phyloP scores from a whole-genome alignment of 2,797 vertebrate species.

The Labroides dimidiatus region DNA sequence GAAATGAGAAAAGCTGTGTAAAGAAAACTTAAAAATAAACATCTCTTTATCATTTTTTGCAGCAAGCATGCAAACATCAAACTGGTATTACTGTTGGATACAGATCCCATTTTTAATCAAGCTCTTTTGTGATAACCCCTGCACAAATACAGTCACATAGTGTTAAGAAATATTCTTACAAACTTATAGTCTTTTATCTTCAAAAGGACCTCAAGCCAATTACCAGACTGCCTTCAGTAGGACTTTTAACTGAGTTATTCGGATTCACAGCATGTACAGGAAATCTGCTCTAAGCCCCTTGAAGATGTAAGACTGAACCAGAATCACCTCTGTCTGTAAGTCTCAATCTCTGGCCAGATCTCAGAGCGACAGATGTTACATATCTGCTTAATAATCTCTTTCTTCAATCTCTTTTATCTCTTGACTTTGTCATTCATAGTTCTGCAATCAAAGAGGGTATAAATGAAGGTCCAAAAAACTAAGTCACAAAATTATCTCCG shows the following conservation, averaged over 20 bases:
- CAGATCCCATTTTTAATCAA: neutral
- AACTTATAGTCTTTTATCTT: neutral
- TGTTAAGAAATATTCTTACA: neutral
- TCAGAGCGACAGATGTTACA: conserved; percentile 3
- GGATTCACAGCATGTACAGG: conserved; percentile 5
- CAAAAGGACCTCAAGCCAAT: conserved; percentile 1
- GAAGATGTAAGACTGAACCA: conserved; percentile 6
- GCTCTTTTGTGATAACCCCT: neutral
- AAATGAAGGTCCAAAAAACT: conserved; percentile 13
- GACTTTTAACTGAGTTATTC: conserved; percentile 15
- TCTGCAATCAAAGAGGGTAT: conserved; percentile 31
- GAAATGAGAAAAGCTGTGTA: too few relatives aligned
- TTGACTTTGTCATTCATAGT: conserved; percentile 10
- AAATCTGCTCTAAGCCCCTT: conserved; percentile 2
- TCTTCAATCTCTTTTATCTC: conserved; percentile 25
- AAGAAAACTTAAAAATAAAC: too few relatives aligned
- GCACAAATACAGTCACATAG: neutral
- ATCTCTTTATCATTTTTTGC: too few relatives aligned
- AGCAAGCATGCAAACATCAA: too few relatives aligned
- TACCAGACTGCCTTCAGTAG: neutral
- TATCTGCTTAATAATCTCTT: conserved; percentile 19
- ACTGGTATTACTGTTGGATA: neutral
- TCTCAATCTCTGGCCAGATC: conserved; percentile 16
- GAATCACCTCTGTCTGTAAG: conserved; percentile 8
- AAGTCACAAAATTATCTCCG: conserved; percentile 1